Base-by-base conservation (phyloP, 2,888 invertebrate species). In the Galerucella pusilla region DNA sequence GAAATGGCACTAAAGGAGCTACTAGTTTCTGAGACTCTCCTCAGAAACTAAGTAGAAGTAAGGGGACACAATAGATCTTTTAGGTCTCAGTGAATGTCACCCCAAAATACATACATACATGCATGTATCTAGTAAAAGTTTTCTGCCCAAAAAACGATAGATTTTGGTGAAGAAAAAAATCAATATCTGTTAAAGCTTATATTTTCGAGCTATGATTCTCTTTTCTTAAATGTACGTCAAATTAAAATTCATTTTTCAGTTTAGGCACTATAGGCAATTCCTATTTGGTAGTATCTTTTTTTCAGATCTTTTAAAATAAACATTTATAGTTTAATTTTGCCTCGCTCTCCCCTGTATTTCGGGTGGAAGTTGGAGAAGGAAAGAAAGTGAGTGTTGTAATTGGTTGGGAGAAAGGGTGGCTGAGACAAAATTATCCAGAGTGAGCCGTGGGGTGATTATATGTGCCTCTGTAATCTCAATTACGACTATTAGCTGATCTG, bases 391-490 rank as follows among this genome's bases (percentile, higher is more conserved):
- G 74, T 73, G 75, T 35, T 73, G 67, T 78, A 78, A 78, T 79
- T 77, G 76, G 73, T 73, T 68, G 64, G 72, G 69, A 73, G 73
- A 75, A 76, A 74, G 73, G 73, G 67, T 74, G 73, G 74, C 45
- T 68, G 73, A 63, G 73, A 78, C 76, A 75, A 77, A 77, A 75
- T 73, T 73, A 69, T 72, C 71, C 68, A 65, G 67, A 69, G 65
- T 67, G 68, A 74, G 76, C 73, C 77, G 63, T 61, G 80, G 80
- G 80, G 80, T 83, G 83, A 85, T 83, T 85, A 85, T 85, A 83
- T 85, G 82, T 84, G 83, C 84, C 85, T 83, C 84, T 83, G 83
- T 85, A 86, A 86, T 86, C 84, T 85, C 84, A 83, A 84, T 85
- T 85, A 85, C 83, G 82, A 83, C 85, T 82, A 85, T 85, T 85